Percentiles rank a stretch among this genome's conserved stretches.
Conservation (phyloP, 2,797 vertebrate species). For the Falco concolor region DNA sequence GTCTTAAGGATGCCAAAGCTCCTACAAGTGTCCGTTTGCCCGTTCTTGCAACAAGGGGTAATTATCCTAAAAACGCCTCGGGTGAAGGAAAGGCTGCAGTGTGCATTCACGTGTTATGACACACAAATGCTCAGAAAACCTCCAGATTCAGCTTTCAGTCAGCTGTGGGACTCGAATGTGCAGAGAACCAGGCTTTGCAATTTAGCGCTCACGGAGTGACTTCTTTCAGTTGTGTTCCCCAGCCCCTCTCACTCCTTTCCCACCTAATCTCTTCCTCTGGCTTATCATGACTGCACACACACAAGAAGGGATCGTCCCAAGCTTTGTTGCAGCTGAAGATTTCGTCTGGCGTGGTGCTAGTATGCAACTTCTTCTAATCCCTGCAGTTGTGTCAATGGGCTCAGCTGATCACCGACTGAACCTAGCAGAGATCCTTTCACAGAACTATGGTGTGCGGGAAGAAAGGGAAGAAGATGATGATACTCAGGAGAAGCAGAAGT, state of each 20-base stretch:
- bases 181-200: background rate
- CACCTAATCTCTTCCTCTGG: background rate
- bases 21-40: background rate
- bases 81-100: background rate
- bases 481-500: slow-evolving; percentile 64
- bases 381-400: slow-evolving; percentile 80
- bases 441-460: slow-evolving; percentile 76
- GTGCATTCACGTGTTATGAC: background rate
- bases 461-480: slow-evolving; percentile 59
- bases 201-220: background rate
- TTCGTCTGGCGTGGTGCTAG: background rate
- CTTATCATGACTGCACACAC: background rate
- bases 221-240: background rate
- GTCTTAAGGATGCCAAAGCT: background rate
- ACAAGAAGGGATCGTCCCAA: background rate
- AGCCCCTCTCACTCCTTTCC: background rate
- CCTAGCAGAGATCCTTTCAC: slow-evolving; percentile 81
- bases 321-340: background rate
- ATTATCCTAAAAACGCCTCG: background rate
- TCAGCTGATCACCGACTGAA: slow-evolving; percentile 75
- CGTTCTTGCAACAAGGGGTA: background rate
- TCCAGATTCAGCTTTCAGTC: background rate
- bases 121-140: background rate
- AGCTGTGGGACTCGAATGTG: background rate
- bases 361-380: background rate